phyloP scores from a whole-genome alignment of 2,888 invertebrate genomes.

The Dynastes grantii region DNA sequence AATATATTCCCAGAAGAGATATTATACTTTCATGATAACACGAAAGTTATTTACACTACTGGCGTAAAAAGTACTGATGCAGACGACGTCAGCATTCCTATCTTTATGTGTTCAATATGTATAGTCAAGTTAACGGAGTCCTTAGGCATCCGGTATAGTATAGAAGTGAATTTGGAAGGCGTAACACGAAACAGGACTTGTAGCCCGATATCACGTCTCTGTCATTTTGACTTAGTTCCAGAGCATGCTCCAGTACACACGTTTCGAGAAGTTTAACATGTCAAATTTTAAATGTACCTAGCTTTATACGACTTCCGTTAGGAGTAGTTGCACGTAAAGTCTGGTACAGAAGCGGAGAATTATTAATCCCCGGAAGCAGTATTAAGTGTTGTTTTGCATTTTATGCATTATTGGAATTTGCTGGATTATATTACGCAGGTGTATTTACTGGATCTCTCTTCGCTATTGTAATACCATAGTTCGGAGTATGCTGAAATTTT shows the following conservation, averaged over 20 bases:
- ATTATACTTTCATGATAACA: conserved; percentile 24
- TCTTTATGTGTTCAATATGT: conserved; percentile 34
- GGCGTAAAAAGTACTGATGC: background rate
- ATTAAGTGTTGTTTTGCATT: background rate
- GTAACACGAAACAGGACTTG: conserved; percentile 28
- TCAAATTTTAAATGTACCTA: conserved; percentile 25
- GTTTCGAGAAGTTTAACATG: conserved; percentile 26
- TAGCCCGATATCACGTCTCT: conserved; percentile 30
- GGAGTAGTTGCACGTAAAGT: conserved; percentile 5
- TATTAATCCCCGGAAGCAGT: background rate
- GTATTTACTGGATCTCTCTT: background rate
- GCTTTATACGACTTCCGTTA: background rate
- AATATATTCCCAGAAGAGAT: background rate
- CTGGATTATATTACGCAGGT: background rate
- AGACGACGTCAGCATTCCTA: conserved; percentile 18
- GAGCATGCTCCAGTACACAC: conserved; percentile 6
- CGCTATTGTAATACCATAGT: too few relatives aligned
- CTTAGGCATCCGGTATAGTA: conserved; percentile 1
- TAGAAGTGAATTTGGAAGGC: conserved; percentile 34
- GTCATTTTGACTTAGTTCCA: conserved; percentile 38
- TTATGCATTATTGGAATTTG: background rate
- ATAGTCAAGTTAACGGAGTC: conserved; percentile 10
- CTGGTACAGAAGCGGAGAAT: background rate
- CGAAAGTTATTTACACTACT: conserved; percentile 7
- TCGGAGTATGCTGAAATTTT: too few relatives aligned